phyloP scores from a whole-genome alignment of 1,140 invertebrate genomes.

The Hyles euphorbiae region DNA sequence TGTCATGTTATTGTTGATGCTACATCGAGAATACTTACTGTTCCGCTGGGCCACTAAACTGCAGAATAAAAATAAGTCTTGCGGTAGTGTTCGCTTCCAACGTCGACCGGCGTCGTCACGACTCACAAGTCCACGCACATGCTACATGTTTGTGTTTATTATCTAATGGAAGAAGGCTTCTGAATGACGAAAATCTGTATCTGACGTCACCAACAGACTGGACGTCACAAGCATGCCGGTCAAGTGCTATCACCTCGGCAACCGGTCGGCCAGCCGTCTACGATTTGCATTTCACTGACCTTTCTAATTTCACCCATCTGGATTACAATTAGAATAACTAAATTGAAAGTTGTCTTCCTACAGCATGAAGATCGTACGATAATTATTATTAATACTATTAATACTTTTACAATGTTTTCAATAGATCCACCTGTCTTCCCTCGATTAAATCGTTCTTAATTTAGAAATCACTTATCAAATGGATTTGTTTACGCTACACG shows the following conservation, averaged over 20 bases:
- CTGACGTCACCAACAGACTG: conserved; percentile 6
- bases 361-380: neutral
- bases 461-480: no score
- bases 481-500: no score
- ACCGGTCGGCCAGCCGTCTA: conserved; percentile 4
- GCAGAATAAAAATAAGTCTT: conserved; percentile 1
- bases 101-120: neutral
- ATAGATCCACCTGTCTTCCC: no score
- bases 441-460: no score
- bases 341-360: neutral
- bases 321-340: conserved; percentile 9
- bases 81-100: neutral
- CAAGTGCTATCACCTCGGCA: conserved; percentile 10
- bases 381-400: no score
- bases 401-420: no score
- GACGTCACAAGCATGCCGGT: conserved; percentile 11
- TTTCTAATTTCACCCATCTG: conserved; percentile 39
- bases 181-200: neutral
- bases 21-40: neutral
- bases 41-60: neutral
- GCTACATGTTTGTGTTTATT: conserved; percentile 20
- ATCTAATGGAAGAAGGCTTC: neutral
- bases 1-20: conserved; percentile 1
- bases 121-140: conserved; percentile 9
- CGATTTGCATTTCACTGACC: conserved; percentile 31